Evolutionary conservation across 2,113 vertebrate species (phyloP).

Genomic region (Tympanuchus pallidicinctus): DNA sequence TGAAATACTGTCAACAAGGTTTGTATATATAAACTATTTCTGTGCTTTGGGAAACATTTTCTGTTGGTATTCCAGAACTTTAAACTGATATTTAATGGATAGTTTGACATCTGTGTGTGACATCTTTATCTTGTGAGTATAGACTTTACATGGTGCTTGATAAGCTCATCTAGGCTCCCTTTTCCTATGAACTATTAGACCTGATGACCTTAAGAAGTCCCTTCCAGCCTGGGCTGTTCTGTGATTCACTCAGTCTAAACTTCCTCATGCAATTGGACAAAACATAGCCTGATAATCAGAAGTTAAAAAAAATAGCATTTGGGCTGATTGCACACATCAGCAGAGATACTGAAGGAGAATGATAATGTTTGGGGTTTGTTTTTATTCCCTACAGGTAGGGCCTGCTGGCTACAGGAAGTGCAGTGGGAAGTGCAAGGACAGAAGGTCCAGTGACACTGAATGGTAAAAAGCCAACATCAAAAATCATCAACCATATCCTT

Average conservation of each 20-base stretch:
- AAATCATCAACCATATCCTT: not conserved
- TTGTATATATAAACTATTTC: not conserved
- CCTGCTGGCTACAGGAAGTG: not conserved
- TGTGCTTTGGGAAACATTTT: not conserved
- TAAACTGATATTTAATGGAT: not conserved
- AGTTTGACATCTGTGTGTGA: not conserved
- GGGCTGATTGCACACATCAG: not conserved
- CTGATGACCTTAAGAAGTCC: not conserved
- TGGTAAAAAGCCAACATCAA: rapidly evolving
- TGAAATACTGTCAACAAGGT: not conserved
- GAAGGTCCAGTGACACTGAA: rapidly evolving
- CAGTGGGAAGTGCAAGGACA: not conserved
- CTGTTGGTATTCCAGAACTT: not conserved
- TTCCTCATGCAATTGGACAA: not conserved
- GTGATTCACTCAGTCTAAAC: not conserved
- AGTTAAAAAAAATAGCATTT: not conserved
- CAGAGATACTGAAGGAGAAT: not conserved
- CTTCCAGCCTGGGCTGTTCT: not conserved
- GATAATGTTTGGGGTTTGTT: not conserved
- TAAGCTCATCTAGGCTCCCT: not conserved
- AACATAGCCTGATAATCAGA: not conserved
- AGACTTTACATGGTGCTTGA: not conserved
- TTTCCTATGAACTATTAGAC: not conserved
- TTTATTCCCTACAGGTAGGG: not conserved
- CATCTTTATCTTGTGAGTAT: not conserved